phyloP scores from a whole-genome alignment of 2,888 invertebrate genomes.

The Eilema sororculum region DNA sequence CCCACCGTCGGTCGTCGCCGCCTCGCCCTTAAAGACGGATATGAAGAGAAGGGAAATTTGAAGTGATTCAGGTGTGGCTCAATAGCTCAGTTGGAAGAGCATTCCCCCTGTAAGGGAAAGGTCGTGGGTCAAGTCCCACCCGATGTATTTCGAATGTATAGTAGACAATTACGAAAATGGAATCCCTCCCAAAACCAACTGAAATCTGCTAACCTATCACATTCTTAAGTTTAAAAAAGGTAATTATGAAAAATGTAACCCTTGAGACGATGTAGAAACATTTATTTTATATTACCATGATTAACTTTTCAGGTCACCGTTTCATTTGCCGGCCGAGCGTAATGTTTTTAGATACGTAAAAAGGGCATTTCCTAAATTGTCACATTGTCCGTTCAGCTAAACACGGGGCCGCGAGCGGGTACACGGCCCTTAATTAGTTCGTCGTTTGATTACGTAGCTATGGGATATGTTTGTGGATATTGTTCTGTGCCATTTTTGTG shows the following conservation, averaged over 20 bases:
- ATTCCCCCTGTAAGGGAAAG: too few relatives aligned
- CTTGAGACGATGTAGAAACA: neutral
- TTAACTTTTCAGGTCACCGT: slow-evolving; percentile 30
- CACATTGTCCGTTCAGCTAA: slow-evolving; percentile 40
- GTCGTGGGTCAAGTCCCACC: too few relatives aligned
- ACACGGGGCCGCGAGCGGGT: slow-evolving; percentile 34
- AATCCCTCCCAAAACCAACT: too few relatives aligned
- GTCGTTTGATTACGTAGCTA: slow-evolving; percentile 43
- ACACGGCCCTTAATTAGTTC: slow-evolving; percentile 53
- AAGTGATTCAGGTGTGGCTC: too few relatives aligned
- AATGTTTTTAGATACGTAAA: slow-evolving; percentile 41
- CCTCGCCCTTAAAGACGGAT: too few relatives aligned
- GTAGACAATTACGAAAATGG: too few relatives aligned
- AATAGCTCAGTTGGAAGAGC: too few relatives aligned
- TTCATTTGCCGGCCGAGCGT: slow-evolving; percentile 32
- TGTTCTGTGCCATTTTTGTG: slow-evolving; percentile 22
- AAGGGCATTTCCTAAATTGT: slow-evolving; percentile 47
- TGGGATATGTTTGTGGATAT: slow-evolving; percentile 27
- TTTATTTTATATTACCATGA: slow-evolving; percentile 22
- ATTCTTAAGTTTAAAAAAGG: neutral
- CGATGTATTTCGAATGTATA: too few relatives aligned
- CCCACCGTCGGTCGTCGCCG: too few relatives aligned
- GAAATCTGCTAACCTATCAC: too few relatives aligned
- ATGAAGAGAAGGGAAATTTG: too few relatives aligned
- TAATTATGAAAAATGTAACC: neutral